These are phyloP conservation scores for Erinaceus europaeus DNA, from an alignment of 2,113 vertebrate species.

Conservation along the genomic window DNA sequence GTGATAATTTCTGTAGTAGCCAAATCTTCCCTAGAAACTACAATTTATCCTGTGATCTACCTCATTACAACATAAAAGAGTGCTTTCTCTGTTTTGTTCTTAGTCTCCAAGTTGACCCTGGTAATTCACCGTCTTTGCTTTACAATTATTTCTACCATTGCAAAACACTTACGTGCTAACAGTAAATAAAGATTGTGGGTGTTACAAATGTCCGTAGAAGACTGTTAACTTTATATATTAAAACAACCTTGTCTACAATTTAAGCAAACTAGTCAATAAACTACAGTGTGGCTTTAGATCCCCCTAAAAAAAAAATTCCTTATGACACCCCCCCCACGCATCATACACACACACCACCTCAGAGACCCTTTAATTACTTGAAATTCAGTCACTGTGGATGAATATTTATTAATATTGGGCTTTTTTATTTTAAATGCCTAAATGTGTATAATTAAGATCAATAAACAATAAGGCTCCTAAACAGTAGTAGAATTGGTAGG, in stretches of 20 bases:
- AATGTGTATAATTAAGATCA: conserved; percentile 8
- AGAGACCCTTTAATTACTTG: not conserved
- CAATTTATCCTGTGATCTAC: not conserved
- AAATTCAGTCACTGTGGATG: not conserved
- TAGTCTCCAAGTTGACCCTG: not conserved
- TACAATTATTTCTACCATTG: not conserved
- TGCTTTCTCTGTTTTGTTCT: not conserved
- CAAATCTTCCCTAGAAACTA: not conserved
- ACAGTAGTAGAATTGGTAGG: not conserved
- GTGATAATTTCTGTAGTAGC: not conserved
- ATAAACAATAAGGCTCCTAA: not conserved
- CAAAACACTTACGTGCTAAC: not conserved
- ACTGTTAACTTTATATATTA: not conserved
- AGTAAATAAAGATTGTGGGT: not conserved
- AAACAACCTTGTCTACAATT: conserved; percentile 8
- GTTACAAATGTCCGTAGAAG: conserved; percentile 8
- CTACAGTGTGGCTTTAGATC: not conserved
- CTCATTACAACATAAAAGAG: not conserved
- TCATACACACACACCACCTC: not conserved
- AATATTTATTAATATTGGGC: not conserved
- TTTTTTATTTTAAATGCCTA: conserved; percentile 21
- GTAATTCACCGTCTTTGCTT: not conserved
- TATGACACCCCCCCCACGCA: not conserved
- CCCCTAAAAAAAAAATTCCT: not conserved
- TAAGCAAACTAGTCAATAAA: not conserved